Percentiles rank a stretch among this genome's conserved stretches.
Evolutionary conservation across 2,113 vertebrate genomes (phyloP).

Genomic region (Chionis minor): DNA sequence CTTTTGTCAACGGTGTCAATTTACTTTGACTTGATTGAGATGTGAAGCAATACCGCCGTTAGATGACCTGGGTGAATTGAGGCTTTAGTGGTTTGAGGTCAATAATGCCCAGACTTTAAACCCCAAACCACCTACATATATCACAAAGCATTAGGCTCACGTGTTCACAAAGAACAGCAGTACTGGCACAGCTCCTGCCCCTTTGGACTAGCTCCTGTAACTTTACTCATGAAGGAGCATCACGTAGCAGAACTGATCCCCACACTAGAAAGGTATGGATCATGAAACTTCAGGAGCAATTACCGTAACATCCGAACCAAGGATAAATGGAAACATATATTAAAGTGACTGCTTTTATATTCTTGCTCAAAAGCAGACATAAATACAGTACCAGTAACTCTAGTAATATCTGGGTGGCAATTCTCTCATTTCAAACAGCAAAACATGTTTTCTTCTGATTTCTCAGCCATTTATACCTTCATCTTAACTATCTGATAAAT

Average conservation of each 20-base stretch:
- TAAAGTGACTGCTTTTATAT: not conserved
- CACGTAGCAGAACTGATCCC: not conserved
- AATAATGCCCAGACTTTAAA: conserved; percentile 2
- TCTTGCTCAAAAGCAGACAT: not conserved
- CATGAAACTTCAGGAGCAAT: not conserved
- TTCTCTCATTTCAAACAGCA: not conserved
- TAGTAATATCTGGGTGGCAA: not conserved
- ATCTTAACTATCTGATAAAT: not conserved
- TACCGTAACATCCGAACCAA: not conserved
- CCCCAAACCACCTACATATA: not conserved
- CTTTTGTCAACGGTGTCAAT: not conserved
- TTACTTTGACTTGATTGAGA: not conserved
- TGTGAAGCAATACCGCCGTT: not conserved
- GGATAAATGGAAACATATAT: not conserved
- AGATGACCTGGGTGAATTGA: conserved; percentile 1
- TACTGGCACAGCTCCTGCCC: not conserved
- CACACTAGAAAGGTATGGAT: not conserved
- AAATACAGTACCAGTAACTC: not conserved
- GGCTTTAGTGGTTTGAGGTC: conserved; percentile 44
- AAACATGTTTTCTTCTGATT: not conserved
- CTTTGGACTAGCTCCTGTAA: not conserved
- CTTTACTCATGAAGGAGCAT: not conserved
- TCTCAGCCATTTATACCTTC: not conserved
- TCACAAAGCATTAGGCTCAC: conserved; percentile 43
- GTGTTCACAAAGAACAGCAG: not conserved